phyloP scores from a whole-genome alignment of 2,797 vertebrate species.

The Petrocephalus schoutedeni region DNA sequence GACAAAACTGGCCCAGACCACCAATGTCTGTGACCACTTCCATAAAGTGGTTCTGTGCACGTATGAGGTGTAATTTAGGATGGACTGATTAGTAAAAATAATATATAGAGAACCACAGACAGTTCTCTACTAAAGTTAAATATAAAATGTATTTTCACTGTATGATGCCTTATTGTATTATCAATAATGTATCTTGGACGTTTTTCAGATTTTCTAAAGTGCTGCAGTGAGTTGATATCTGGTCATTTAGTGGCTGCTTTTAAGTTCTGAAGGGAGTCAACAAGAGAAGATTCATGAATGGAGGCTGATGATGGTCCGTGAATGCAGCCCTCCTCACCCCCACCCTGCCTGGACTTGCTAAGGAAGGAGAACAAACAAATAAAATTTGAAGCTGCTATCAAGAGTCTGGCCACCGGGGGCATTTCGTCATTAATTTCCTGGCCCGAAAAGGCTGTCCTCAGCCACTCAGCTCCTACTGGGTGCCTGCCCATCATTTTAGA shows the following conservation, averaged over 20 bases:
- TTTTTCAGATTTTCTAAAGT: not conserved
- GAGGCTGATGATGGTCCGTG: slow-evolving; percentile 41
- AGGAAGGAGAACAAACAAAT: slow-evolving; percentile 60
- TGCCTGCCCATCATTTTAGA: not conserved
- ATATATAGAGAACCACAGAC: not conserved
- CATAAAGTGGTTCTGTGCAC: not conserved
- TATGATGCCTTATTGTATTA: not conserved
- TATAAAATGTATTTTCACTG: not conserved
- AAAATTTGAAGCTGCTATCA: slow-evolving; percentile 57
- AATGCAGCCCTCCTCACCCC: slow-evolving; percentile 67
- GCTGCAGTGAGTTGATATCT: not conserved
- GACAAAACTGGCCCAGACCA: not conserved
- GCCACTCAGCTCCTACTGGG: not conserved
- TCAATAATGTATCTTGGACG: not conserved
- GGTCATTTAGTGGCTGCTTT: not conserved
- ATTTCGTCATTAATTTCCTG: not conserved
- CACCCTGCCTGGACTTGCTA: slow-evolving; percentile 64
- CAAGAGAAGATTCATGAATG: slow-evolving; percentile 23
- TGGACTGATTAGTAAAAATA: not conserved
- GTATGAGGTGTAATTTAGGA: too few species aligned
- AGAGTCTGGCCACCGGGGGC: slow-evolving; percentile 31
- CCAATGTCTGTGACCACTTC: not conserved
- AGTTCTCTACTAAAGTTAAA: not conserved
- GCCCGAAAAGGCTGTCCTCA: not conserved
- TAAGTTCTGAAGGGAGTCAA: not conserved